These are phyloP conservation scores for Pemphredon lugubris DNA, from an alignment of 2,888 invertebrate species.

Conservation along the genomic window DNA sequence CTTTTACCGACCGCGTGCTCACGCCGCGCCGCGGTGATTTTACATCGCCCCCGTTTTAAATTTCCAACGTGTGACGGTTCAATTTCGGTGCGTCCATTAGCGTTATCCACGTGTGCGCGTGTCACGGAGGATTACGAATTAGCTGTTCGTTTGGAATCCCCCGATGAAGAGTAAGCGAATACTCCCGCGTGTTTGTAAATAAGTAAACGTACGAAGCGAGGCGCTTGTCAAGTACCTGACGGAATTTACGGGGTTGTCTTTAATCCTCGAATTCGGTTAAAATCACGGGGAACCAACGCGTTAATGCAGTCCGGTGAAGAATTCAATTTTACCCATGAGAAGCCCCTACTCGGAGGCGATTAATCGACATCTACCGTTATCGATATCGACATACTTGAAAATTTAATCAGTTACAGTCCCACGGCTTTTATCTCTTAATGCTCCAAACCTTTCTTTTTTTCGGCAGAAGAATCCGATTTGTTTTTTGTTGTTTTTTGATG, in stretches of 20 bases:
- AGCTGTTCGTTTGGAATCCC: too few relatives aligned
- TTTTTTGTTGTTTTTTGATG: too few relatives aligned
- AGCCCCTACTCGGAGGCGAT: constrained; percentile 27
- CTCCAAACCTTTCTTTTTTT: too few relatives aligned
- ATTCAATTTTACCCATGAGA: constrained; percentile 49
- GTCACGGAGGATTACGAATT: too few relatives aligned
- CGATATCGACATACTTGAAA: constrained; percentile 18
- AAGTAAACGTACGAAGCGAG: not conserved
- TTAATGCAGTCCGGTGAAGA: constrained; percentile 4
- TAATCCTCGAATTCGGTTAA: constrained; percentile 9
- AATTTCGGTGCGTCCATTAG: too few relatives aligned
- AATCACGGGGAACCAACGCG: constrained; percentile 27
- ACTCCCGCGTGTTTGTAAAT: not conserved
- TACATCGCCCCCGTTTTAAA: too few relatives aligned
- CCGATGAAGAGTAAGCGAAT: too few relatives aligned
- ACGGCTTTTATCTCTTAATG: not conserved
- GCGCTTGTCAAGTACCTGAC: not conserved
- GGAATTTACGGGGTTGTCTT: not conserved
- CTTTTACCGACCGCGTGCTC: too few relatives aligned
- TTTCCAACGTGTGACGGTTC: too few relatives aligned
- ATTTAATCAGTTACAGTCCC: constrained; percentile 40
- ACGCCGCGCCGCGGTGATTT: too few relatives aligned
- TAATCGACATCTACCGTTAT: constrained; percentile 40
- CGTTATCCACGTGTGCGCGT: too few relatives aligned
- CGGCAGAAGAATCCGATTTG: too few relatives aligned